Evolutionary conservation across 2,888 invertebrate species (phyloP).

Genomic region (Drosophila putrida): DNA sequence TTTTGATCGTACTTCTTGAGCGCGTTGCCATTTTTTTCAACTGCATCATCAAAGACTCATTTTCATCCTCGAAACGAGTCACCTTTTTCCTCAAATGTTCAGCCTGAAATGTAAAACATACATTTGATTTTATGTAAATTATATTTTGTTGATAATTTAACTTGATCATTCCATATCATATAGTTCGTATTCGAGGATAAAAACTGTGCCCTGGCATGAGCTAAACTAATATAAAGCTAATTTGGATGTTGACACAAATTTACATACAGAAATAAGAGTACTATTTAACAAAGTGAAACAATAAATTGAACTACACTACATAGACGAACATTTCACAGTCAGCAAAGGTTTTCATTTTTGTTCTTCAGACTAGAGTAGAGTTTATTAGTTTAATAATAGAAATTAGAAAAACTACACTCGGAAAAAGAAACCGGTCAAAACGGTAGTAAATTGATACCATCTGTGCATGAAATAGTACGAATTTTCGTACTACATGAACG

Average conservation of each 20-base stretch:
- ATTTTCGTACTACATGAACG: no score
- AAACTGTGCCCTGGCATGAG: constrained; percentile 47
- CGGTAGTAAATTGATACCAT: no score
- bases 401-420: no score
- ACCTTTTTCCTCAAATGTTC: constrained; percentile 95
- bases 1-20: constrained; percentile 89
- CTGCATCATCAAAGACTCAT: constrained; percentile 97
- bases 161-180: constrained; percentile 9
- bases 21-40: constrained; percentile 97
- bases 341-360: constrained; percentile 25
- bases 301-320: constrained; percentile 32
- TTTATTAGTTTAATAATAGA: no score
- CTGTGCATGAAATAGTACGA: no score
- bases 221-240: constrained; percentile 28
- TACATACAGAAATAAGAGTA: constrained; percentile 35
- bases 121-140: constrained; percentile 50
- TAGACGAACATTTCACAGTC: constrained; percentile 19
- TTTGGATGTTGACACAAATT: constrained; percentile 16
- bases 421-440: no score
- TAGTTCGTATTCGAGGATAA: constrained; percentile 72
- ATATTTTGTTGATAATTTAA: constrained; percentile 1
- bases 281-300: constrained; percentile 1
- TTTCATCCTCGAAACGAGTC: constrained; percentile 97
- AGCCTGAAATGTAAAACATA: constrained; percentile 87
- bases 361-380: no score